These are phyloP conservation scores for Galaxias olidus DNA, from an alignment of 2,797 vertebrate genomes.

Conservation along the genomic window DNA sequence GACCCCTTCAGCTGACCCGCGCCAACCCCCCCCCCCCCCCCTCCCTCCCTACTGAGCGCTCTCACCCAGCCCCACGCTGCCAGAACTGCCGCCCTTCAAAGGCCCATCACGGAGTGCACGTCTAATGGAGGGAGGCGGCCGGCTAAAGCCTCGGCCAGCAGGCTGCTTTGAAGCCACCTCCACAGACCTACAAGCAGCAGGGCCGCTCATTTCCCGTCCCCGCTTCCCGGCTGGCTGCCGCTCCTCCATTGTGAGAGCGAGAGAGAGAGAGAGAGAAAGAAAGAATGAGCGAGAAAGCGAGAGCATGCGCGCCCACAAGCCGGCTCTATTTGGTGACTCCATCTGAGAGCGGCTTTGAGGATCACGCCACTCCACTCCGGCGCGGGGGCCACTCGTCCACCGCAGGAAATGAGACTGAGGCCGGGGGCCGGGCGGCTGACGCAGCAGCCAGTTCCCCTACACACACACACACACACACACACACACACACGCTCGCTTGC, in stretches of 20 bases:
- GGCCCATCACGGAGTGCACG: constrained; percentile 69
- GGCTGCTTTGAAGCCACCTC: constrained; percentile 66
- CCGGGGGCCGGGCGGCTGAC: constrained; percentile 16
- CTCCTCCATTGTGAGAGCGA: constrained; percentile 41
- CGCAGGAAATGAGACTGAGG: constrained; percentile 63
- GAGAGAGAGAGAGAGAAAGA: background rate
- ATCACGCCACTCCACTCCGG: constrained; percentile 65
- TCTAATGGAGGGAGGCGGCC: constrained; percentile 71
- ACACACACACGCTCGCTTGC: too few species aligned
- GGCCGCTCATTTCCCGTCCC: constrained; percentile 67
- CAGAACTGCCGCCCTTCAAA: constrained; percentile 69
- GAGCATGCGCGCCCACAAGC: constrained; percentile 25
- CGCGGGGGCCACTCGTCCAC: constrained; percentile 27
- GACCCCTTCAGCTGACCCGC: background rate
- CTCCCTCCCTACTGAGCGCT: background rate
- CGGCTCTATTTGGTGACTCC: constrained; percentile 49
- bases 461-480: too few species aligned
- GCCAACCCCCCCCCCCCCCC: background rate
- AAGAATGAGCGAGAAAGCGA: too few species aligned
- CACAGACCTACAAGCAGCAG: constrained; percentile 38
- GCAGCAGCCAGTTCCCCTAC: constrained; percentile 27
- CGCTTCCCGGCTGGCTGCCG: constrained; percentile 24
- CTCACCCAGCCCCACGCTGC: constrained; percentile 40
- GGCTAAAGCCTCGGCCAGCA: constrained; percentile 63
- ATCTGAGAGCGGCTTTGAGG: constrained; percentile 59